Evolutionary conservation across 2,888 invertebrate genomes (phyloP), one percentile per base, ranked within the genome.

Genomic region (Augiades crinisus): DNA sequence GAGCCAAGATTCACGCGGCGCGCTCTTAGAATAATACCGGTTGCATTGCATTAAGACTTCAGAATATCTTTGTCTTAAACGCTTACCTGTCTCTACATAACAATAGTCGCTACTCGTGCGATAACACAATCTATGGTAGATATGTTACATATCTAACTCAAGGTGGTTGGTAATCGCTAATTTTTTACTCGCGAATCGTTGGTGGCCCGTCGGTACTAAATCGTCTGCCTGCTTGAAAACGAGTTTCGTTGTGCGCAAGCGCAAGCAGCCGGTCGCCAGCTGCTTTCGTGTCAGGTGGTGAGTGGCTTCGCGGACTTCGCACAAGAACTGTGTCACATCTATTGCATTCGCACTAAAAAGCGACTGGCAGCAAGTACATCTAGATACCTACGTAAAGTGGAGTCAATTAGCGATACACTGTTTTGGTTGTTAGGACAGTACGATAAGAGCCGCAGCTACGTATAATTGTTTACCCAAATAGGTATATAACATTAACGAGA

Each of bases 231-330:
- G 79, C 74, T 78, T 78, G 65, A 70, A 85, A 87, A 88, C 87
- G 66, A 81, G 87, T 87, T 88, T 84, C 65, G 77, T 75, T 72
- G 74, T 74, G 74, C 74, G 72, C 79, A 77, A 70, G 72, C 78
- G 76, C 75, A 76, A 72, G 67, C 77, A 75, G 75, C 81, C 83
- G 84, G 79, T 79, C 69, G 83, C 76, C 86, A 85, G 82, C 85
- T 86, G 85, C 66, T 75, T 69, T 76, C 70, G 69, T 73, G 83
- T 87, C 87, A 86, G 86, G 84, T 87, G 87, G 80, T 81, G 71
- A 68, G 81, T 73, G 79, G 77, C 80, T 79, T 80, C 75, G 78
- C 68, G 61, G 72, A 68, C 67, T 64, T 70, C 63, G 72, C 71
- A 70, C 72, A 73, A 53, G 58, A 57, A 59, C 54, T 52, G 41